A percentile compares a stretch with the other conserved stretches of the same genome.
These are phyloP conservation scores for Germaria angustata DNA, from an alignment of 2,888 invertebrate species.

Conservation along the genomic window DNA sequence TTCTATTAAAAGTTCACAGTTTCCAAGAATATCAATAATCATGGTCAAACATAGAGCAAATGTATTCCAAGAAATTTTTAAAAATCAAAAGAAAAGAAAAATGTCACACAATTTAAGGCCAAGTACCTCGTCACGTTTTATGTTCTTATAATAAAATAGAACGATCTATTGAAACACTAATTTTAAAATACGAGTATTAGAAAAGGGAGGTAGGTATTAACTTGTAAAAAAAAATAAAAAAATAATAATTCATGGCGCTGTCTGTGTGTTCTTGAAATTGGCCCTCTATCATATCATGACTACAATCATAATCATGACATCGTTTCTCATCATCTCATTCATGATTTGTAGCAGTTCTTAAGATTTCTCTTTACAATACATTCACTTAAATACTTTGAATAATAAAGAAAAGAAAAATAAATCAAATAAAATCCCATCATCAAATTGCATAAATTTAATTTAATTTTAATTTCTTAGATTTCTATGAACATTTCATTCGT, in stretches of 20 bases:
- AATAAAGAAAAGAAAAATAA: neutral
- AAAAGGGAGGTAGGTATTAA: neutral
- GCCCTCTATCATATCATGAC: neutral
- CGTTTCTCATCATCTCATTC: neutral
- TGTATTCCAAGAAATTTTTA: neutral
- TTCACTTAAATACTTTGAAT: neutral
- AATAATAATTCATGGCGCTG: slow-evolving; percentile 1
- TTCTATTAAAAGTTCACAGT: neutral
- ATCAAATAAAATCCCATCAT: slow-evolving; percentile 25
- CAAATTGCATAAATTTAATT: slow-evolving; percentile 5
- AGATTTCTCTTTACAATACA: neutral
- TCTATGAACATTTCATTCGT: slow-evolving; percentile 8
- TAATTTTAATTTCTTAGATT: slow-evolving; percentile 25
- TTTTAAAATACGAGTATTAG: neutral
- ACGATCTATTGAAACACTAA: neutral
- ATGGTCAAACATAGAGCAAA: neutral
- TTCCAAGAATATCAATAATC: slow-evolving; percentile 23
- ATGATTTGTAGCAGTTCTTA: neutral
- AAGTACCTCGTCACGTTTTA: slow-evolving; percentile 15
- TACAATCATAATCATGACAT: slow-evolving; percentile 14
- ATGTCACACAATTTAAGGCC: slow-evolving; percentile 39
- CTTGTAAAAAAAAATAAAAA: too few relatives aligned
- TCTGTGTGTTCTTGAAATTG: slow-evolving; percentile 21
- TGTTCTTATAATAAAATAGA: neutral
- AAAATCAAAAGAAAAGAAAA: neutral